Conservation (phyloP, 2,888 invertebrate genomes). For the Elmis aenea region DNA sequence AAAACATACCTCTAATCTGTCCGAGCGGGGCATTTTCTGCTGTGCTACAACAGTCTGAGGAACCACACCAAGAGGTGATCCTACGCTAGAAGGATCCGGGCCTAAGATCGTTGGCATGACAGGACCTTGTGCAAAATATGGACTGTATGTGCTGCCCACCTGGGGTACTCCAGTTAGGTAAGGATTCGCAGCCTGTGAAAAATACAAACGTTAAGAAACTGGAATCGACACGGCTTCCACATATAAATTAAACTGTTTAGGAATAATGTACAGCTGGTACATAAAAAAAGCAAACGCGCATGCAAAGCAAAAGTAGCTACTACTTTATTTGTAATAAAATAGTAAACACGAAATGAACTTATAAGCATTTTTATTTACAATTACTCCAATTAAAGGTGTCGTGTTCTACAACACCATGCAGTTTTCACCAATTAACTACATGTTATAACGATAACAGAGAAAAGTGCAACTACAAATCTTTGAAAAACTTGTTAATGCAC, state of each 20-base stretch:
- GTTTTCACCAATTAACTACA: too few relatives aligned
- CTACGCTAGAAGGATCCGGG: constrained; percentile 76
- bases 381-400: too few relatives aligned
- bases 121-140: constrained; percentile 83
- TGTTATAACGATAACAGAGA: too few relatives aligned
- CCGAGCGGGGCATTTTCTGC: constrained; percentile 92
- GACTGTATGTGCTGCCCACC: constrained; percentile 84
- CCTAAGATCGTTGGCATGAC: constrained; percentile 87
- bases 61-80: constrained; percentile 77
- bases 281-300: constrained; percentile 11
- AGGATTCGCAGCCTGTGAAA: constrained; percentile 74
- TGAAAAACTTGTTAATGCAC: too few relatives aligned
- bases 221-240: too few relatives aligned
- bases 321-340: neutral
- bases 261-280: too few relatives aligned
- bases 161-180: constrained; percentile 89
- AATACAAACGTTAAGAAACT: constrained; percentile 1
- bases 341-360: neutral
- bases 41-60: constrained; percentile 82
- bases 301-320: constrained; percentile 10
- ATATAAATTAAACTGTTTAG: too few relatives aligned
- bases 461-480: too few relatives aligned
- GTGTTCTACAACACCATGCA: too few relatives aligned
- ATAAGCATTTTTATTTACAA: neutral
- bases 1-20: constrained; percentile 96